Base-by-base conservation (phyloP, 1,140 invertebrate species). In the Nasonia longicornis region DNA sequence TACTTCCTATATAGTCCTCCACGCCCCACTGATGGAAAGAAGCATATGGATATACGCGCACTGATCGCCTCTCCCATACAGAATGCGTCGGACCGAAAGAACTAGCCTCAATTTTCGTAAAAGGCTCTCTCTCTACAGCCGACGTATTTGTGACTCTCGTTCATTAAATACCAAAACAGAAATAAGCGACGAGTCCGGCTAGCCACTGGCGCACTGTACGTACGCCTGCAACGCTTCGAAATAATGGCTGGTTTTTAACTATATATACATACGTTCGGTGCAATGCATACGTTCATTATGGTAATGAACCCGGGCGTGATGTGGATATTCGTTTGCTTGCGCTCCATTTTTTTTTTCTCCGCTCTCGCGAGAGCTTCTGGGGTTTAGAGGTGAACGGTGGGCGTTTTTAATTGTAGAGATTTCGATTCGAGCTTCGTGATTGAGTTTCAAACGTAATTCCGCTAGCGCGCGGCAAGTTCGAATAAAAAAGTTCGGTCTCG, bases 1-100 rank as follows among this genome's bases (percentile, higher is more conserved):
- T 48, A 74, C 48, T 80, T 74, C 71, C 71, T 80, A 80, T 72
- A 6, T 45, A 20, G 52, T 67, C 11, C 22, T 67, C n/a, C 38
- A 80, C 22, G 16, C 64, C 63, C 31, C n/a, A 3, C 4, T 3
- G 29, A 14, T 3, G 20, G 12, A 42, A 64, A 72, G 52, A 26
- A 26, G 16, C 20, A 52, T 52, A 48, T 48, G 10, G 0, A 52
- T 52, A 58, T 58, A 58, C 16, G 20, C 20, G 31, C 8, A 26
- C 31, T 14, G 67, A 35, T 12, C 16, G 67, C 67, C 77, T 71
- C 29, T 78, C 48, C 45, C 67, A 78, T 31, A 29, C 2, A n/a
- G 11, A 71, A 58, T 58, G 52, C 52, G 52, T 58, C 16, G 52
- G 52, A 71, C 14, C 20, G 20, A 79, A 42, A 20, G n/a, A 63